These are phyloP conservation scores for Lasiommata megera DNA, from an alignment of 2,888 invertebrate species.

Conservation along the genomic window DNA sequence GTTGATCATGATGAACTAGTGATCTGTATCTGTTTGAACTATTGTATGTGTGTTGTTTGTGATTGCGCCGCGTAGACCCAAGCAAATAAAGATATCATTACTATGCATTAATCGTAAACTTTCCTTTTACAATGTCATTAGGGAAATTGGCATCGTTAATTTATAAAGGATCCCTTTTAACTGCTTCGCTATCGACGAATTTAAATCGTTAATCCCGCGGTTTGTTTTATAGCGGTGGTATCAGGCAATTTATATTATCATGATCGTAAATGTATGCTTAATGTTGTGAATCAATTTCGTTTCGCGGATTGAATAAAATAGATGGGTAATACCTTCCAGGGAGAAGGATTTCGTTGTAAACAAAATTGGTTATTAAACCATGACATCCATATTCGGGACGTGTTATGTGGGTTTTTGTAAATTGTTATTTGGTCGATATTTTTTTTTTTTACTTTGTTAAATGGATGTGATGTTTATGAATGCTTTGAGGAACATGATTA, in stretches of 20 bases:
- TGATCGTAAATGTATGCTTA: constrained; percentile 53
- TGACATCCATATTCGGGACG: constrained; percentile 16
- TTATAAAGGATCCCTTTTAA: constrained; percentile 70
- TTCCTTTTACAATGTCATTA: constrained; percentile 79
- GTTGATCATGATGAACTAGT: too few species aligned
- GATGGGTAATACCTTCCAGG: constrained; percentile 27
- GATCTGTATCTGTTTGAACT: too few species aligned
- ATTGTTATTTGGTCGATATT: constrained; percentile 12
- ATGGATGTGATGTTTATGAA: too few species aligned
- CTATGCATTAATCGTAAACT: constrained; percentile 69
- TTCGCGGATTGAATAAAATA: constrained; percentile 48
- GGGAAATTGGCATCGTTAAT: constrained; percentile 78
- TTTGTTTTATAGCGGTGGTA: constrained; percentile 73
- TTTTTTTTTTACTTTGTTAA: background rate
- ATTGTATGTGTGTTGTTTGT: too few species aligned
- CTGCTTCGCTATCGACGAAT: constrained; percentile 71
- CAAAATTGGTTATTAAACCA: constrained; percentile 24
- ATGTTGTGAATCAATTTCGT: constrained; percentile 53
- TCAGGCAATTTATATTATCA: constrained; percentile 60
- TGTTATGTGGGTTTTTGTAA: constrained; percentile 12
- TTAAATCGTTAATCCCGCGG: constrained; percentile 75
- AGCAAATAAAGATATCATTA: too few species aligned
- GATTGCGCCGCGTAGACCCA: too few species aligned
- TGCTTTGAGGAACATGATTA: too few species aligned
- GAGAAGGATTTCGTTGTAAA: constrained; percentile 18